A percentile compares a stretch with the other conserved stretches of the same genome.
Conservation (phyloP, 2,797 vertebrate genomes). For the Cyprinella venusta region DNA sequence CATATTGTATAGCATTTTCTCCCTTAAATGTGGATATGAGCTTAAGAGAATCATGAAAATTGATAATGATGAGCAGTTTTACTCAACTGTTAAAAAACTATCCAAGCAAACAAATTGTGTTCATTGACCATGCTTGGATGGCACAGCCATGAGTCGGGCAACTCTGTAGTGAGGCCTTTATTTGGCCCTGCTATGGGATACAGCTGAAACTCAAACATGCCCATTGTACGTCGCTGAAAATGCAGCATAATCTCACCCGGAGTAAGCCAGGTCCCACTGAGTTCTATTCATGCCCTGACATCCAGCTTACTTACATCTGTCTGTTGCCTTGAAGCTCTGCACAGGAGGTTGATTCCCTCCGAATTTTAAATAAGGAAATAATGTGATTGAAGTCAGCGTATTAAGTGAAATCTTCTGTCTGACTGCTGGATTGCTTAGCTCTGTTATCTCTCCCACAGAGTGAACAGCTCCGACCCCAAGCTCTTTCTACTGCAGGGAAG, state of each 20-base stretch:
- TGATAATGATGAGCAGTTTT: background rate
- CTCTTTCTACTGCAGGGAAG: slow-evolving; percentile 35
- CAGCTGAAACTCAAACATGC: slow-evolving; percentile 71
- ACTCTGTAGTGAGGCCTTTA: slow-evolving; percentile 56
- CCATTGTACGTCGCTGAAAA: slow-evolving; percentile 76
- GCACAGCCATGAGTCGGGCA: slow-evolving; percentile 66
- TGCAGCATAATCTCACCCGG: slow-evolving; percentile 74
- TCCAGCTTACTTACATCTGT: slow-evolving; percentile 64
- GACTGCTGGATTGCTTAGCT: slow-evolving; percentile 42
- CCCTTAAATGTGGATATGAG: background rate
- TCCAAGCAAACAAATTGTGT: slow-evolving; percentile 72
- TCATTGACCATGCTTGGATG: slow-evolving; percentile 69
- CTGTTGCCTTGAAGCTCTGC: slow-evolving; percentile 65
- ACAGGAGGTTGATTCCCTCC: slow-evolving; percentile 60
- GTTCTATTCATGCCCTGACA: slow-evolving; percentile 70
- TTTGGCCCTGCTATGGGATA: slow-evolving; percentile 64
- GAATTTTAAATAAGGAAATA: slow-evolving; percentile 70
- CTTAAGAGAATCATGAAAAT: background rate
- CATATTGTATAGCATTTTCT: background rate
- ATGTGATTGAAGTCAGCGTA: slow-evolving; percentile 67
- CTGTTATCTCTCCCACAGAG: slow-evolving; percentile 65
- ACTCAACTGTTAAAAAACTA: slow-evolving; percentile 72
- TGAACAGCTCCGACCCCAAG: slow-evolving; percentile 30
- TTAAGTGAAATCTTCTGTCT: slow-evolving; percentile 65
- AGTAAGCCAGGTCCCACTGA: slow-evolving; percentile 66